Conservation (phyloP, 1,140 invertebrate genomes). For the Drosophila insularis region DNA sequence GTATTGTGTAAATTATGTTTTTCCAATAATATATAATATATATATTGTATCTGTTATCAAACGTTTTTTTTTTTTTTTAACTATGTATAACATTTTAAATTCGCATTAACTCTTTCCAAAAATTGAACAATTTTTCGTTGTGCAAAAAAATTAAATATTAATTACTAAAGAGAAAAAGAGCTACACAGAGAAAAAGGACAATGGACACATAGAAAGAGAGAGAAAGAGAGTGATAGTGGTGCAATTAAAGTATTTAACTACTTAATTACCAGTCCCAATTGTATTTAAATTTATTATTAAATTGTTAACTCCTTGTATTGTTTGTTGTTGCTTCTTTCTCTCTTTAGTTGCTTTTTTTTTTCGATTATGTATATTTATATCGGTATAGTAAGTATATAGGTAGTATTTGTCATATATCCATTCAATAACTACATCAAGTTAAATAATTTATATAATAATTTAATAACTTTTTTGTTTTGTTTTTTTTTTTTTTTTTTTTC, state of each 20-base stretch:
- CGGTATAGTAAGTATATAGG: no score
- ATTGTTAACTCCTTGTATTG: constrained; percentile 31
- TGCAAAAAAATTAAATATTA: neutral
- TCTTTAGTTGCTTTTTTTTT: neutral
- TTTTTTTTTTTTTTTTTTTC: no score
- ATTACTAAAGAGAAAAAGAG: neutral
- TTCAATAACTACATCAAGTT: constrained; percentile 49
- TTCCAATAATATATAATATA: neutral
- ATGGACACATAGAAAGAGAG: neutral
- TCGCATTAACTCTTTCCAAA: constrained; percentile 32
- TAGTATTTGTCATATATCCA: constrained; percentile 25
- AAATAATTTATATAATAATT: constrained; percentile 36
- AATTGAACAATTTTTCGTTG: constrained; percentile 22
- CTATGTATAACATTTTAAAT: constrained; percentile 36
- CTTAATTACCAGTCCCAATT: constrained; percentile 22
- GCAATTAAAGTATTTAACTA: constrained; percentile 4
- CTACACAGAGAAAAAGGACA: no score
- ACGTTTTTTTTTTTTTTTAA: constrained; percentile 13
- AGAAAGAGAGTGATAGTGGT: neutral
- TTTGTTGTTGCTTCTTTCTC: neutral
- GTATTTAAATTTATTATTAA: neutral
- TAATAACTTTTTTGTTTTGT: neutral
- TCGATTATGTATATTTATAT: constrained; percentile 23
- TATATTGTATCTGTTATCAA: constrained; percentile 12
- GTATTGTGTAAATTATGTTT: neutral